A percentile compares a stretch with the other conserved stretches of the same genome.
Evolutionary conservation across 2,888 invertebrate species (phyloP).

Genomic region (Vanessa cardui): DNA sequence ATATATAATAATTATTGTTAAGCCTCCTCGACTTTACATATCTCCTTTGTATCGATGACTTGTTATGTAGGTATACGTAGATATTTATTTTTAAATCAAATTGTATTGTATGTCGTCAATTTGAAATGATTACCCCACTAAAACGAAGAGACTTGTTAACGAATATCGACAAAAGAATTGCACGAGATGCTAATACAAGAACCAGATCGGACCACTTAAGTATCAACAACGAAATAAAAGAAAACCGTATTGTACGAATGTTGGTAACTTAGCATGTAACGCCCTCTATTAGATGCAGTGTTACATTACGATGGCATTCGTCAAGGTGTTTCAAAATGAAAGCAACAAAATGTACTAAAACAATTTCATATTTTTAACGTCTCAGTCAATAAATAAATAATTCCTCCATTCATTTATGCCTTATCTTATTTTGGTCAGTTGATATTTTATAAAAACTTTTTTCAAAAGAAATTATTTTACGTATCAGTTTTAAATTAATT

Average conservation of each 20-base stretch:
- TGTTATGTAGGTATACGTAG: no score
- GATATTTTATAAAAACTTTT: no score
- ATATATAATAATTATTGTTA: neutral
- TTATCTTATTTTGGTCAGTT: no score
- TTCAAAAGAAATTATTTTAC: no score
- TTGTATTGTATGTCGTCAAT: no score
- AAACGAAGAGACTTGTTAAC: constrained; percentile 10
- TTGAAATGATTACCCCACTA: neutral
- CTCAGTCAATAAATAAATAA: neutral
- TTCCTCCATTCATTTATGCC: no score
- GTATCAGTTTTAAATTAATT: no score
- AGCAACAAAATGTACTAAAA: neutral
- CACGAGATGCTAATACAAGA: neutral
- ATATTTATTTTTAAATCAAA: no score
- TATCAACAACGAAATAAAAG: neutral
- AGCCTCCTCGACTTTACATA: no score
- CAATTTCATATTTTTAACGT: neutral
- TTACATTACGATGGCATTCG: neutral
- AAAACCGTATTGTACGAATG: neutral
- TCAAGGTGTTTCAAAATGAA: neutral
- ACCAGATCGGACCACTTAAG: constrained; percentile 8
- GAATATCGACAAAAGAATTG: neutral
- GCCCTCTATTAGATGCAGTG: neutral
- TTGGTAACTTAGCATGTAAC: neutral
- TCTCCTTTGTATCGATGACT: no score